Evolutionary conservation across 2,113 vertebrate species (phyloP).

Genomic region (Centropristis striata): DNA sequence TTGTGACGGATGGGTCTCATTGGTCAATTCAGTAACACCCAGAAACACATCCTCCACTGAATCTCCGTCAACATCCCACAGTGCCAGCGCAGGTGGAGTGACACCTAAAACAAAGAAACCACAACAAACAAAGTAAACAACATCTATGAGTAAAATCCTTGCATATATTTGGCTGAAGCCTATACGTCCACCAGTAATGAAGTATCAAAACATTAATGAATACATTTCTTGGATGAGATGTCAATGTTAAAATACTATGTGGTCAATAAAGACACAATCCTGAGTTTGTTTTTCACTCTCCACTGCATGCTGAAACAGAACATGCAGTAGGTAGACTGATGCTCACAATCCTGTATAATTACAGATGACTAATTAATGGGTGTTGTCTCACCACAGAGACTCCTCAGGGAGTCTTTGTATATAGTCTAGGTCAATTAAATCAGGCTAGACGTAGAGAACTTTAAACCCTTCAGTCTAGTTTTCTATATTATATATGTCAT

Average conservation of each 20-base stretch:
- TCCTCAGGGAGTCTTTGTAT: neutral
- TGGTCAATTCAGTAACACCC: slow-evolving; percentile 76
- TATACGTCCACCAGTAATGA: neutral
- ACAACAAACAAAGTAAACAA: neutral
- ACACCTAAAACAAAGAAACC: slow-evolving; percentile 64
- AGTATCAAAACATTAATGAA: neutral
- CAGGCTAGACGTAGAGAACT: too few species aligned
- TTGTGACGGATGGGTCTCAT: slow-evolving; percentile 71
- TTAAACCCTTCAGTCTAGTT: too few species aligned
- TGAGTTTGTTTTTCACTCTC: neutral
- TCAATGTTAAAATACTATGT: neutral
- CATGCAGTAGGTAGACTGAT: neutral
- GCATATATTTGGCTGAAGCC: neutral
- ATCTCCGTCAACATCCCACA: slow-evolving; percentile 86
- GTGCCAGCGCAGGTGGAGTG: slow-evolving; percentile 77
- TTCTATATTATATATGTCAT: too few species aligned
- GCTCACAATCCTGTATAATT: slow-evolving; percentile 25
- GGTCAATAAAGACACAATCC: neutral
- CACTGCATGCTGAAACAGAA: slow-evolving; percentile 18
- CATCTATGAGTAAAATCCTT: neutral
- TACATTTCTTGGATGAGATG: neutral
- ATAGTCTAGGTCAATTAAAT: too few species aligned
- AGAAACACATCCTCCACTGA: slow-evolving; percentile 82
- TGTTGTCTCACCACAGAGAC: slow-evolving; percentile 46
- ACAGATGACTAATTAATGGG: slow-evolving; percentile 39